Percentiles rank a stretch among this genome's conserved stretches.
These are phyloP conservation scores for Poecilia picta DNA, from an alignment of 2,797 vertebrate genomes.

Conservation along the genomic window DNA sequence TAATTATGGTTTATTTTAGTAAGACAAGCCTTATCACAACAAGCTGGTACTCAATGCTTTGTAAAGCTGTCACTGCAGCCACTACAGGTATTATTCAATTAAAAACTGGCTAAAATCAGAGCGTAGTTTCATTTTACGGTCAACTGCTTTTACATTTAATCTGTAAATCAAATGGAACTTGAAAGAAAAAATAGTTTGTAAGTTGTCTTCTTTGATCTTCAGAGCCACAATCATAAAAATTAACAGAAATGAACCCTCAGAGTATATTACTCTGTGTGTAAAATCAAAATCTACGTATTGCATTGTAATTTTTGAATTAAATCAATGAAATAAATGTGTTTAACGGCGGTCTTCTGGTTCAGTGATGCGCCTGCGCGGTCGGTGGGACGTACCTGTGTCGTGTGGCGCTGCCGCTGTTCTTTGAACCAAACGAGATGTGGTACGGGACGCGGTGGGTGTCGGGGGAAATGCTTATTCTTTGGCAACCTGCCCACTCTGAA, in stretches of 20 bases:
- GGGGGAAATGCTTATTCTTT: slow-evolving; percentile 90
- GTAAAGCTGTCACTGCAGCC: not conserved
- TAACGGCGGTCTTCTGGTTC: not conserved
- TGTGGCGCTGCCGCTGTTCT: slow-evolving; percentile 79
- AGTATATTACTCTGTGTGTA: not conserved
- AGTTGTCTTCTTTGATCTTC: not conserved
- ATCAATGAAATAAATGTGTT: not conserved
- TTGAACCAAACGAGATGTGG: slow-evolving; percentile 93
- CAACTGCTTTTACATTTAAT: not conserved
- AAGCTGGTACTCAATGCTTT: not conserved
- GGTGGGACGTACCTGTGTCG: slow-evolving; percentile 84
- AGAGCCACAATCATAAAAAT: not conserved
- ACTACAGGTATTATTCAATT: not conserved
- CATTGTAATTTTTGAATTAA: not conserved
- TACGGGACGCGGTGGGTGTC: slow-evolving; percentile 94
- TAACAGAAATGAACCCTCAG: not conserved
- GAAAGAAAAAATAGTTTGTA: not conserved
- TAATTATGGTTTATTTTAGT: not conserved
- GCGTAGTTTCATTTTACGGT: not conserved
- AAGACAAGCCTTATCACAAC: not conserved
- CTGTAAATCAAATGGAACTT: not conserved
- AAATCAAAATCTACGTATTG: too few species aligned
- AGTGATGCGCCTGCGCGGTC: not conserved
- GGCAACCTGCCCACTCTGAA: slow-evolving; percentile 95
- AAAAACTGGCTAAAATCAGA: not conserved